These are phyloP conservation scores for Zaprionus davidi DNA, from an alignment of 1,140 invertebrate species.

Conservation along the genomic window DNA sequence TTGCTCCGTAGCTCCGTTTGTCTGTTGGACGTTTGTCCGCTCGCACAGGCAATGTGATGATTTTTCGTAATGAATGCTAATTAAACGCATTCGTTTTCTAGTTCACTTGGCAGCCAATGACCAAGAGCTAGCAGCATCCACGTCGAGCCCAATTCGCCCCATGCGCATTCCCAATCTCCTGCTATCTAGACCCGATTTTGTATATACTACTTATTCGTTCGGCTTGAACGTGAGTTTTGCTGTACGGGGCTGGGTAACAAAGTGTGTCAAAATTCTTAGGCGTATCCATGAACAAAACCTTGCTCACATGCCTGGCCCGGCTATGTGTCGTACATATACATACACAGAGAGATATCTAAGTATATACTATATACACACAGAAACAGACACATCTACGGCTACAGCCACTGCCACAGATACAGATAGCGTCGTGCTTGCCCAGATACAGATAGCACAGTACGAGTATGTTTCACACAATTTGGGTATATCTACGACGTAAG, in stretches of 20 bases:
- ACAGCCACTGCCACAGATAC: constrained; percentile 26
- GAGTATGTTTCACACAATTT: constrained; percentile 59
- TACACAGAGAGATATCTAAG: neutral
- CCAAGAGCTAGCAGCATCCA: constrained; percentile 53
- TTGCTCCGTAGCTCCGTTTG: constrained; percentile 32
- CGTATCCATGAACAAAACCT: constrained; percentile 62
- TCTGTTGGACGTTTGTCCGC: constrained; percentile 53
- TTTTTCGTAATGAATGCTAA: constrained; percentile 83
- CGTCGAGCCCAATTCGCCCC: constrained; percentile 1
- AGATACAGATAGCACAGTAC: constrained; percentile 45
- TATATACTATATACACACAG: constrained; percentile 43
- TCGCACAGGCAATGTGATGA: constrained; percentile 72
- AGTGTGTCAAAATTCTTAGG: constrained; percentile 77
- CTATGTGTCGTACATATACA: constrained; percentile 16
- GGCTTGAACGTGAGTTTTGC: constrained; percentile 9
- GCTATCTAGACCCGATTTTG: constrained; percentile 38
- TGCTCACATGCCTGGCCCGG: constrained; percentile 30
- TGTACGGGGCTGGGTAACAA: constrained; percentile 46
- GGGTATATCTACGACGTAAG: constrained; percentile 60
- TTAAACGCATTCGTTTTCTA: constrained; percentile 83
- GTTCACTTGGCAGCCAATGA: constrained; percentile 64
- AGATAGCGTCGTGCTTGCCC: constrained; percentile 36
- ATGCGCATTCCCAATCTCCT: constrained; percentile 16
- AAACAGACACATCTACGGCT: constrained; percentile 9
- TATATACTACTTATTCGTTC: constrained; percentile 40